Base-by-base conservation (phyloP, 2,888 invertebrate species). In the Eurois occulta region DNA sequence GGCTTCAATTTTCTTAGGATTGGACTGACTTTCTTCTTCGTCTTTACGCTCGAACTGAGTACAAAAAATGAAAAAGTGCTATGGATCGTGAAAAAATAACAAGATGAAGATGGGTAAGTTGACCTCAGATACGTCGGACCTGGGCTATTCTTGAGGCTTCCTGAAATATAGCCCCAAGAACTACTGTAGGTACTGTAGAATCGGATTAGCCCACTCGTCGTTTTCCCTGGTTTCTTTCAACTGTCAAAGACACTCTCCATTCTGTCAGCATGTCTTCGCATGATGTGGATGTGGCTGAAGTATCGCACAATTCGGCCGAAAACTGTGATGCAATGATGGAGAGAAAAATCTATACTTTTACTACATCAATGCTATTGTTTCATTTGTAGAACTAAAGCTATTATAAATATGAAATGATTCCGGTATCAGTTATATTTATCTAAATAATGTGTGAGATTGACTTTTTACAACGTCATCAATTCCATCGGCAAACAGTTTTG, bases 381-480 rank as follows among this genome's bases (percentile, higher is more conserved):
- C 66, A 79, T 86, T 80, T 78, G 58, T 69, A 64, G 62, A 76
- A 77, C 65, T 38, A 52, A 75, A 64, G 69, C 66, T 83, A 83
- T 81, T 80, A 80, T 75, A 82, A 80, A 77, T 78, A 68, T 77
- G 60, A 81, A 81, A 82, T 69, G 55, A 83, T 81, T 64, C 32
- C 65, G 38, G n/a, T 90, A 90, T 88, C 88, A 87, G 81, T 86
- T 60, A 73, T 86, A 87, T 85, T 83, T 85, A 91, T 91, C 89
- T 89, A 86, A 88, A 90, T 87, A 77, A 87, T 86, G 84, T 86
- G 83, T 88, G 83, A 87, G 87, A 88, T 88, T 86, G 76, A 82
- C 86, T 90, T 90, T 89, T 90, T 85, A 91, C 82, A 88, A 85
- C 89, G 89, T 91, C 91, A 92, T 92, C 88, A 87, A 89, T 88